These are phyloP conservation scores for Slavum lentiscoides DNA, from an alignment of 2,888 invertebrate genomes.

Conservation along the genomic window DNA sequence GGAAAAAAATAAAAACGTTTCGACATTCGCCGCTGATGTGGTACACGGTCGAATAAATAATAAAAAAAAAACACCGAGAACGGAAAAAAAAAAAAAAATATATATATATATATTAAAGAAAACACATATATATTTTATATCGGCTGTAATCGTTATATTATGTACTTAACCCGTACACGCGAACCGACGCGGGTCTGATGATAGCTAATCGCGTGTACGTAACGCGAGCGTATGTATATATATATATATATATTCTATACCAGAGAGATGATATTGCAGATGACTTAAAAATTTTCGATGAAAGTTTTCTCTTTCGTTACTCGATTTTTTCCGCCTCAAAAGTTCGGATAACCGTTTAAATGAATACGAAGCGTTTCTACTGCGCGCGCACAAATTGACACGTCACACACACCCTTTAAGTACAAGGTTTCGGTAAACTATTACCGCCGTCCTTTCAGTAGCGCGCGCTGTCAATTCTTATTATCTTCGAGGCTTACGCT, in stretches of 20 bases:
- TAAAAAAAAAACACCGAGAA: background rate
- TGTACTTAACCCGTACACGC: background rate
- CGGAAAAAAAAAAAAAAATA: background rate
- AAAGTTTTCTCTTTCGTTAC: background rate
- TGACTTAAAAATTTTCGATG: background rate
- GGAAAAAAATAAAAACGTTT: no score
- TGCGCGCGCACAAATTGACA: background rate
- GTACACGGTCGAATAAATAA: background rate
- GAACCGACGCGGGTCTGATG: background rate
- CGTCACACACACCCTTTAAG: no score
- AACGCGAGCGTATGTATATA: background rate
- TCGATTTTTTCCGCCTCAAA: slow-evolving; percentile 4
- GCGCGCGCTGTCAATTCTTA: no score
- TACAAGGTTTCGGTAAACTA: no score
- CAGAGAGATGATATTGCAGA: slow-evolving; percentile 1
- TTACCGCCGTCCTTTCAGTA: no score
- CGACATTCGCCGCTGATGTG: background rate
- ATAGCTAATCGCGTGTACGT: slow-evolving; percentile 8
- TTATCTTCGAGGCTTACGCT: no score
- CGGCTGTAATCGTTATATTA: no score
- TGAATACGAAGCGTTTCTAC: no score
- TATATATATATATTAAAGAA: background rate
- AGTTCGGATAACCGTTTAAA: background rate
- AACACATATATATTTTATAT: background rate
- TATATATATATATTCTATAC: no score